phyloP scores from a whole-genome alignment of 2,113 vertebrate species.

The Okapia johnstoni region DNA sequence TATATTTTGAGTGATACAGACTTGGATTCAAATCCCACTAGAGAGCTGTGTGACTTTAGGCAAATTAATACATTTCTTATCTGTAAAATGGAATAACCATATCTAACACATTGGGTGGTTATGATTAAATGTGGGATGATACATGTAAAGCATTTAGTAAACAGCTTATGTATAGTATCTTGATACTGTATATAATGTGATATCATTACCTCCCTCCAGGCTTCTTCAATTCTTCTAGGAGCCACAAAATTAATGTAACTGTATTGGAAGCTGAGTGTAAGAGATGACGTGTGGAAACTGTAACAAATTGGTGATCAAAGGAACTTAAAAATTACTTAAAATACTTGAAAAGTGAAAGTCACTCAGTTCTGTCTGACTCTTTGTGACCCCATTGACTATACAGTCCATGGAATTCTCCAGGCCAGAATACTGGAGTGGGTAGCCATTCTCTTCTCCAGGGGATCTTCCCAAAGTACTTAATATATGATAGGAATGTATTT shows the following conservation, averaged over 20 bases:
- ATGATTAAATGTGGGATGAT: neutral
- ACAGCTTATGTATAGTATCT: neutral
- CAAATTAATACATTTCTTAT: neutral
- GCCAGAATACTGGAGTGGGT: neutral
- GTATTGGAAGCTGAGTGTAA: neutral
- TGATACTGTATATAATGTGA: neutral
- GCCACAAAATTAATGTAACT: neutral
- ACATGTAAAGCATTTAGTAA: neutral
- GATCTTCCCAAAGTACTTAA: neutral
- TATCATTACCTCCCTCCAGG: neutral
- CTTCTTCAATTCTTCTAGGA: neutral
- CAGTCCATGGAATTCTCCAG: neutral
- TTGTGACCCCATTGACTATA: neutral
- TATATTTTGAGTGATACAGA: neutral
- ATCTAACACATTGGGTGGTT: neutral
- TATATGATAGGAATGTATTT: neutral
- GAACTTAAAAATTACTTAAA: slow-evolving; percentile 9
- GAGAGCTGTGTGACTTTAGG: neutral
- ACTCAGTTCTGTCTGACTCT: neutral
- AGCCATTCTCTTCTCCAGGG: neutral
- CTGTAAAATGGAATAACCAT: neutral
- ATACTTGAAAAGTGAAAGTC: neutral
- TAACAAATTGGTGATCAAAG: neutral
- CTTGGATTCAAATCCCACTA: neutral
- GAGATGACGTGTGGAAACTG: neutral